These are phyloP conservation scores for Cliona cf. orientalis DNA, from an alignment of 37 sponge, comb jelly and placozoan species.

Conservation along the genomic window DNA sequence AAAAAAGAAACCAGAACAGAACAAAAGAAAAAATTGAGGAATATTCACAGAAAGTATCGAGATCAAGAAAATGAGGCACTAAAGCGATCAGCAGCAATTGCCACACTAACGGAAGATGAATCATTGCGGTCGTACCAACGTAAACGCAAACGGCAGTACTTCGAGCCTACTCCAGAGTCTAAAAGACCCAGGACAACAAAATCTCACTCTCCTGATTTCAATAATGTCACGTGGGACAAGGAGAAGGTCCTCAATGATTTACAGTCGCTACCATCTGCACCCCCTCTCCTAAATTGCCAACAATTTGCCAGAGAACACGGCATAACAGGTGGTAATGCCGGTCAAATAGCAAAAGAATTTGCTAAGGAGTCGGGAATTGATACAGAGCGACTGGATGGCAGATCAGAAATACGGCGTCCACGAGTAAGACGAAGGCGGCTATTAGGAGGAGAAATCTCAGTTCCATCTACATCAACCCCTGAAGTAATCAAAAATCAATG, in stretches of 20 bases:
- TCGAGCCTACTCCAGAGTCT: background rate
- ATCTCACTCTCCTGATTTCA: background rate
- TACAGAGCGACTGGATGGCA: background rate
- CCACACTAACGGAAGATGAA: background rate
- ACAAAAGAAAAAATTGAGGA: background rate
- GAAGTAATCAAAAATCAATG: background rate
- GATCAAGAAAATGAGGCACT: background rate
- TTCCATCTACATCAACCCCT: background rate
- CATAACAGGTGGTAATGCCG: constrained; percentile 12
- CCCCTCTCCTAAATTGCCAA: background rate
- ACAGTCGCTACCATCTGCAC: background rate
- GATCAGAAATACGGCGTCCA: background rate
- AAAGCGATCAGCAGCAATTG: background rate
- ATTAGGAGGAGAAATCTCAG: background rate
- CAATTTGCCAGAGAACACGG: constrained; percentile 1
- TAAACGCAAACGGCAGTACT: background rate
- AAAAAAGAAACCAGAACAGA: background rate
- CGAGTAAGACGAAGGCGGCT: background rate
- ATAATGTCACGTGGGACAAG: background rate
- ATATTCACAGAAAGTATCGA: background rate
- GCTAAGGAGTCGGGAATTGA: background rate
- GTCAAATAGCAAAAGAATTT: constrained; percentile 22
- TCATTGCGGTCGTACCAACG: background rate
- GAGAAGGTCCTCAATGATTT: background rate
- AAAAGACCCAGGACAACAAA: background rate